Evolutionary conservation across 1,140 invertebrate genomes (phyloP).

Genomic region (Drosophila burlai): DNA sequence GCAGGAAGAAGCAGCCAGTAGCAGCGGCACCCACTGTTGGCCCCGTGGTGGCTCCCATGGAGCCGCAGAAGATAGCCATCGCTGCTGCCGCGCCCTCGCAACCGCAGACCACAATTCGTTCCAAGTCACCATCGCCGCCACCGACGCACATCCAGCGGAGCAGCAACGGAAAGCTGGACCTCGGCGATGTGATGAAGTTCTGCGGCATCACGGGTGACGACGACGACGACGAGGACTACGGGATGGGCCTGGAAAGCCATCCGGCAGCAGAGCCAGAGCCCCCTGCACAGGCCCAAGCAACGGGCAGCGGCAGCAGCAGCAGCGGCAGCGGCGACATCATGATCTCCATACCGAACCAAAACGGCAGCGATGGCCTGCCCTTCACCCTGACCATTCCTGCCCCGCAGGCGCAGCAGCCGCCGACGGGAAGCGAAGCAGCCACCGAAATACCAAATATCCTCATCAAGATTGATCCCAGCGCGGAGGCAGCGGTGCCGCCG

Average conservation of each 20-base stretch:
- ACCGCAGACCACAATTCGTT: conserved; percentile 24
- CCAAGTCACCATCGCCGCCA: conserved; percentile 72
- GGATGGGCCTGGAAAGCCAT: conserved; percentile 53
- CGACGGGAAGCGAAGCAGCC: conserved; percentile 62
- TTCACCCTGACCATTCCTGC: conserved; percentile 84
- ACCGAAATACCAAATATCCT: conserved; percentile 84
- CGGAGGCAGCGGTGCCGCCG: conserved; percentile 62
- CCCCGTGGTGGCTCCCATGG: conserved; percentile 21
- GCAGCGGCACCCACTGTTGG: conserved; percentile 13
- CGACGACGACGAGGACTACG: conserved; percentile 79
- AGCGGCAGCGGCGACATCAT: conserved; percentile 71
- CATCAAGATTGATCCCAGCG: conserved; percentile 83
- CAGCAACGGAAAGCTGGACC: conserved; percentile 86
- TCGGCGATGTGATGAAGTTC: conserved; percentile 87
- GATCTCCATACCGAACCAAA: conserved; percentile 85
- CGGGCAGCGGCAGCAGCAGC: background rate
- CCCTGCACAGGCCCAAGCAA: conserved; percentile 2
- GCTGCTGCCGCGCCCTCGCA: conserved; percentile 14
- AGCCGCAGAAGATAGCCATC: conserved; percentile 46
- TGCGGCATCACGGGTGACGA: conserved; percentile 85
- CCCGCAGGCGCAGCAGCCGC: conserved; percentile 20
- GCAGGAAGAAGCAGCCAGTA: conserved; percentile 65
- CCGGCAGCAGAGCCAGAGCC: conserved; percentile 13
- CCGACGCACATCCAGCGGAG: conserved; percentile 72
- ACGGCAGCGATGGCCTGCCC: conserved; percentile 77